These are phyloP conservation scores for Erebia ligea DNA, from an alignment of 2,888 invertebrate species.

Conservation along the genomic window DNA sequence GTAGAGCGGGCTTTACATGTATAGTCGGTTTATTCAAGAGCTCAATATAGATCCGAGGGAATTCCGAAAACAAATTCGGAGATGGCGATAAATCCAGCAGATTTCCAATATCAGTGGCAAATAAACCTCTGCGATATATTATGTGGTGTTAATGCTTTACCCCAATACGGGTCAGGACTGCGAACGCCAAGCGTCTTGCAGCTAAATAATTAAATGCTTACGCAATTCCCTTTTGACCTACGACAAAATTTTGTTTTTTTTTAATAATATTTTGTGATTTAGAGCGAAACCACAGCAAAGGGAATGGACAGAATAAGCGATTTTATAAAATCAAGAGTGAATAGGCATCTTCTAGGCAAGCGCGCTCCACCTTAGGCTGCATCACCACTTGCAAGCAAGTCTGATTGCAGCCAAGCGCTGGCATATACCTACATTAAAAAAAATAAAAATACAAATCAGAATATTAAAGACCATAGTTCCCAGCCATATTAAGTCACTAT, in stretches of 20 bases:
- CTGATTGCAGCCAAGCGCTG: no score
- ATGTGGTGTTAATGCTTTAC: slow-evolving; percentile 4
- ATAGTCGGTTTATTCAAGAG: slow-evolving; percentile 43
- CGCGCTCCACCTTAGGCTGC: no score
- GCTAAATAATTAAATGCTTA: not conserved
- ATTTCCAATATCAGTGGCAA: slow-evolving; percentile 46
- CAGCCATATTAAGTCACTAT: no score
- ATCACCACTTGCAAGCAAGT: no score
- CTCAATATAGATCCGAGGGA: slow-evolving; percentile 54
- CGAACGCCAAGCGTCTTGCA: not conserved
- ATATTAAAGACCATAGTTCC: no score
- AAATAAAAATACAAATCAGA: no score
- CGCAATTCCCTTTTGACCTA: not conserved
- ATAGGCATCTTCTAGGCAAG: no score
- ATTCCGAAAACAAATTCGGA: slow-evolving; percentile 56
- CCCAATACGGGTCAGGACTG: not conserved
- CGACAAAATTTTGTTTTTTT: not conserved
- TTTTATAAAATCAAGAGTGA: no score
- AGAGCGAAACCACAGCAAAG: no score
- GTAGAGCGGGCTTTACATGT: slow-evolving; percentile 13
- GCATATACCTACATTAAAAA: no score
- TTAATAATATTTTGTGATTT: no score
- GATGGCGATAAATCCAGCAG: slow-evolving; percentile 50
- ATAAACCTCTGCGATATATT: slow-evolving; percentile 29
- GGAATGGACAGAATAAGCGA: no score